These are phyloP conservation scores for Cylindroiulus punctatus DNA, from an alignment of 2,888 invertebrate genomes.

Conservation along the genomic window DNA sequence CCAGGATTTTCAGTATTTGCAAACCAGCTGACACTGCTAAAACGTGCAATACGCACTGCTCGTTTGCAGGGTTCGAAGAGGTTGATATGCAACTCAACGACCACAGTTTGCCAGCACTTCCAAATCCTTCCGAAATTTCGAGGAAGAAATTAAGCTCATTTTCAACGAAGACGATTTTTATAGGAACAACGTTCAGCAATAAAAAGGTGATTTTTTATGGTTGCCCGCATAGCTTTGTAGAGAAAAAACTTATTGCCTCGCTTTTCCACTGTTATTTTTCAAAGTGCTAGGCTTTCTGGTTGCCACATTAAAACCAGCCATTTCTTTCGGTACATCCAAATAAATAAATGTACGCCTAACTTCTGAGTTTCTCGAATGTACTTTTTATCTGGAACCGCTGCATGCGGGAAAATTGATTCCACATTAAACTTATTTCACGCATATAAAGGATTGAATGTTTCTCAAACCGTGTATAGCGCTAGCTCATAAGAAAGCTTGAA, in stretches of 20 bases:
- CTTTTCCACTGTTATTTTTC: conserved; percentile 22
- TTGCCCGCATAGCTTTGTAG: conserved; percentile 3
- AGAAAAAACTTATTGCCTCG: conserved; percentile 28
- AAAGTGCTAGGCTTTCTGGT: not conserved
- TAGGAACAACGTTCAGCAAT: not conserved
- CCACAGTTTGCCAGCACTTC: not conserved
- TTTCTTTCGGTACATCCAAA: not conserved
- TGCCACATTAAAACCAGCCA: not conserved
- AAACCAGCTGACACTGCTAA: no score
- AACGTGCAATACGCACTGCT: no score
- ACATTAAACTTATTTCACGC: conserved; percentile 26
- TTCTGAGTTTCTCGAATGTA: not conserved
- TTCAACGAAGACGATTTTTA: conserved; percentile 37
- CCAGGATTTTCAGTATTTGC: no score
- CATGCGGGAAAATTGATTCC: conserved; percentile 35
- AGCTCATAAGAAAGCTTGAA: not conserved
- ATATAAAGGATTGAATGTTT: conserved; percentile 37
- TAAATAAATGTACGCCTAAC: conserved; percentile 11
- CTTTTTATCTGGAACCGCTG: not conserved
- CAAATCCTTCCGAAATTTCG: not conserved
- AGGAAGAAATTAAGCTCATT: conserved; percentile 33
- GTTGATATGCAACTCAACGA: not conserved
- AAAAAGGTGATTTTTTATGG: conserved; percentile 44
- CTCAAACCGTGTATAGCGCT: not conserved
- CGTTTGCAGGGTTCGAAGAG: no score